A percentile compares a stretch with the other conserved stretches of the same genome.
These are phyloP conservation scores for Chrysina gloriosa DNA, from an alignment of 2,888 invertebrate species.

Conservation along the genomic window DNA sequence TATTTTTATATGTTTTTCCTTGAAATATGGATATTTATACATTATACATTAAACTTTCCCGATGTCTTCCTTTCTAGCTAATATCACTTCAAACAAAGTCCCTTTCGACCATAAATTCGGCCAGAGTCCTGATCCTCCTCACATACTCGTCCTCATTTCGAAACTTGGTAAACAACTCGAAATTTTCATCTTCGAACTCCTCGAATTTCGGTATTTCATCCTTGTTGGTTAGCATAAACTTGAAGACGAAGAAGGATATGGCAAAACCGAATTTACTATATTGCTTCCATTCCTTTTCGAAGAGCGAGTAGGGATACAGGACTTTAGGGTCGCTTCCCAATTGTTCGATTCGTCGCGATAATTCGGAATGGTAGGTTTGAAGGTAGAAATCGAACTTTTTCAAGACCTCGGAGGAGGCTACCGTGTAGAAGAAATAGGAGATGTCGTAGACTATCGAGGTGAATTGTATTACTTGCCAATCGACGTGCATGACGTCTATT, in stretches of 20 bases:
- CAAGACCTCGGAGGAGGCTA: not conserved
- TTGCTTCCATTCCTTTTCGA: conserved; percentile 18
- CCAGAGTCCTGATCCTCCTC: not conserved
- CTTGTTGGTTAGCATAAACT: conserved; percentile 3
- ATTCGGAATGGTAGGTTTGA: not conserved
- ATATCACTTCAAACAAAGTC: conserved; percentile 2
- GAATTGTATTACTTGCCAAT: not conserved
- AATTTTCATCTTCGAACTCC: not conserved
- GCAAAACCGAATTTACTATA: conserved; percentile 10
- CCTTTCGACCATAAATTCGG: not conserved
- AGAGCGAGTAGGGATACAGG: not conserved
- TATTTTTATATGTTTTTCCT: too few species aligned
- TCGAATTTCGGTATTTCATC: conserved; percentile 2
- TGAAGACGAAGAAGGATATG: not conserved
- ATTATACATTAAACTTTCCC: too few species aligned
- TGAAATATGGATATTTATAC: too few species aligned
- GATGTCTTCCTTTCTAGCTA: too few species aligned
- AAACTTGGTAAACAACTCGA: not conserved
- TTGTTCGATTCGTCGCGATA: not conserved
- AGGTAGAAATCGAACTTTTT: not conserved
- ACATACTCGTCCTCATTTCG: not conserved
- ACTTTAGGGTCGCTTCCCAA: conserved; percentile 3
- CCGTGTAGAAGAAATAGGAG: conserved; percentile 10
- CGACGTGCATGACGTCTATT: not conserved
- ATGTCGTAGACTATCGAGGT: not conserved